Evolutionary conservation across 37 sponge, comb jelly and placozoan genomes (phyloP).

Genomic region (Eunapius fragilis): DNA sequence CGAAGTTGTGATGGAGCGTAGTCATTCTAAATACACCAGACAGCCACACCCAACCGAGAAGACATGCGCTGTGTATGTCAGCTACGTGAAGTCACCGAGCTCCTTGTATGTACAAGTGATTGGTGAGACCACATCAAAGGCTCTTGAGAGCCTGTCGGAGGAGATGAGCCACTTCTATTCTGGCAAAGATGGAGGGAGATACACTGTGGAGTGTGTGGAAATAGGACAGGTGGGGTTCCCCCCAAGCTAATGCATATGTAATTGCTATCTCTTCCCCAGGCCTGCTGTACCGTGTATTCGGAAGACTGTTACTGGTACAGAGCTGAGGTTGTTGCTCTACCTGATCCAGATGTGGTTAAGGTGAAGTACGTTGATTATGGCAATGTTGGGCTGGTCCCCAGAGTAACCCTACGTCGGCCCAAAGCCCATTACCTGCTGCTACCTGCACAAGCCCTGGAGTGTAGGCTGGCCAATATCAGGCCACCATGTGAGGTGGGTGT

Average conservation of each 20-base stretch:
- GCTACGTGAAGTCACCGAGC: constrained; percentile 56
- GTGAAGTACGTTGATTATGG: constrained; percentile 83
- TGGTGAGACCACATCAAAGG: constrained; percentile 47
- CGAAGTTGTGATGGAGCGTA: background rate
- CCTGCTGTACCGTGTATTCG: constrained; percentile 62
- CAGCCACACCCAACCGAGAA: constrained; percentile 10
- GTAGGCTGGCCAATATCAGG: constrained; percentile 63
- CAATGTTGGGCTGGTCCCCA: constrained; percentile 34
- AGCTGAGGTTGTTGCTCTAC: constrained; percentile 30
- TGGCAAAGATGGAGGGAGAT: constrained; percentile 10
- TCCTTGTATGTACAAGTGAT: constrained; percentile 62
- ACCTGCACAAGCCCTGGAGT: constrained; percentile 63
- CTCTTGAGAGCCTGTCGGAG: constrained; percentile 58
- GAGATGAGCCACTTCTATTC: constrained; percentile 62
- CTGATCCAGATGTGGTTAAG: constrained; percentile 28
- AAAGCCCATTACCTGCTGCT: constrained; percentile 55
- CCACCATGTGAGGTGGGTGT: constrained; percentile 57
- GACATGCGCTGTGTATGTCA: constrained; percentile 46
- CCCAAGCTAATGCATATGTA: background rate
- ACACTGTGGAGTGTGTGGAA: background rate
- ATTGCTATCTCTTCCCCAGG: constrained; percentile 16
- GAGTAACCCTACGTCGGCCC: constrained; percentile 19
- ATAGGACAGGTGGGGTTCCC: constrained; percentile 47
- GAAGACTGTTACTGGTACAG: constrained; percentile 77
- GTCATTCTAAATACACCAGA: background rate